These are phyloP conservation scores for Agrochola lota DNA, from an alignment of 2,888 invertebrate genomes.

Conservation along the genomic window DNA sequence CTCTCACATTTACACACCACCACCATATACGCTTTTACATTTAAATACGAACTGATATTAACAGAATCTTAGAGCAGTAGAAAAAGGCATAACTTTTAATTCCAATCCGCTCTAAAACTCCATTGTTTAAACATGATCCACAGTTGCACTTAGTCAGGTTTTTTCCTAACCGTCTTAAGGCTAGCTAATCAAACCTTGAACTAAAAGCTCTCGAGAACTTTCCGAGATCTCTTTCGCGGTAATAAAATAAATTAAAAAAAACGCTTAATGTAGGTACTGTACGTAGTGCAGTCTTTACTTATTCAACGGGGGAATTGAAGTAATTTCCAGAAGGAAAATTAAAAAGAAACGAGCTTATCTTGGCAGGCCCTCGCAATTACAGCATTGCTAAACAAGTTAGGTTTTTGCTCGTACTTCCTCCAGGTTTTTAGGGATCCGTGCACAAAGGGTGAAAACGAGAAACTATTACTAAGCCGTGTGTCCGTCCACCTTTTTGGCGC, in stretches of 20 bases:
- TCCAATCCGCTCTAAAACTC: constrained; percentile 16
- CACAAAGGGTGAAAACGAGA: not conserved
- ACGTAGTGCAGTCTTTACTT: constrained; percentile 81
- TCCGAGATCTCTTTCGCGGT: constrained; percentile 71
- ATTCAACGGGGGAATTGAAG: constrained; percentile 83
- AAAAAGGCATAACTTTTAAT: constrained; percentile 21
- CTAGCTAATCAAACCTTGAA: constrained; percentile 74
- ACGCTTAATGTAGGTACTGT: constrained; percentile 63
- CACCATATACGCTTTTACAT: not conserved
- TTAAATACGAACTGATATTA: not conserved
- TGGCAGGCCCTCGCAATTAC: constrained; percentile 82
- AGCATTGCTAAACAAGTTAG: constrained; percentile 77
- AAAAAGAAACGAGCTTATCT: constrained; percentile 86
- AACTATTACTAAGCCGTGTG: not conserved
- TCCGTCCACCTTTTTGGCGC: no score
- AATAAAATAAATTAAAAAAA: constrained; percentile 76
- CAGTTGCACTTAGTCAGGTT: constrained; percentile 43
- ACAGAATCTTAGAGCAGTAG: not conserved
- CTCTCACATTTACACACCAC: no score
- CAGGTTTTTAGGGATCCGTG: constrained; percentile 43
- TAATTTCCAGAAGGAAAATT: constrained; percentile 86
- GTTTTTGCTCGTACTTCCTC: constrained; percentile 49
- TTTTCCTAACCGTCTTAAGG: constrained; percentile 35
- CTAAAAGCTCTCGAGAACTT: constrained; percentile 71
- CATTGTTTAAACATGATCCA: constrained; percentile 22